A percentile compares a stretch with the other conserved stretches of the same genome.
These are phyloP conservation scores for Mobula birostris DNA, from an alignment of 2,113 vertebrate genomes.

Conservation along the genomic window DNA sequence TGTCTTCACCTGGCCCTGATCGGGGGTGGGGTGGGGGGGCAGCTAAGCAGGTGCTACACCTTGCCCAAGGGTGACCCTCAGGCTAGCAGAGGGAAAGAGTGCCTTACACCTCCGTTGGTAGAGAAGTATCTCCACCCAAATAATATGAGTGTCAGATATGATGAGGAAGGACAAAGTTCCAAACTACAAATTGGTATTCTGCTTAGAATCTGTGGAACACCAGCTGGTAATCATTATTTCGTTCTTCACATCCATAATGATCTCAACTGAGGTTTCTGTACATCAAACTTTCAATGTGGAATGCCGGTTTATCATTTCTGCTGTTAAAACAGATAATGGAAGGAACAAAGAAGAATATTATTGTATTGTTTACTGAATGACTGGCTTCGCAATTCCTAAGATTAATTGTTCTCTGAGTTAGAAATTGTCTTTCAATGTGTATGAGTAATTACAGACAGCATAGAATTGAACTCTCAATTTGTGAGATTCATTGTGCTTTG, in stretches of 20 bases:
- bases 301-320: not conserved
- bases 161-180: not conserved
- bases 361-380: not conserved
- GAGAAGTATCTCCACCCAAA: no score
- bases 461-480: not conserved
- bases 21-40: no score
- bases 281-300: not conserved
- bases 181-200: not conserved
- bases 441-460: not conserved
- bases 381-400: not conserved
- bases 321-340: not conserved
- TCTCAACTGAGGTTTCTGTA: not conserved
- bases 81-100: no score
- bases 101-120: no score
- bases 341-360: not conserved
- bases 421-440: slow-evolving; percentile 17
- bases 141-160: not conserved
- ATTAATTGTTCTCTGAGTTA: not conserved
- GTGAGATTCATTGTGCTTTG: not conserved
- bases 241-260: not conserved
- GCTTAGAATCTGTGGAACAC: not conserved
- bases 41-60: no score
- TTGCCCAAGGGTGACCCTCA: no score
- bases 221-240: not conserved
- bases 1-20: no score